phyloP scores from a whole-genome alignment of 2,113 vertebrate species.

The Henicopernis longicauda region DNA sequence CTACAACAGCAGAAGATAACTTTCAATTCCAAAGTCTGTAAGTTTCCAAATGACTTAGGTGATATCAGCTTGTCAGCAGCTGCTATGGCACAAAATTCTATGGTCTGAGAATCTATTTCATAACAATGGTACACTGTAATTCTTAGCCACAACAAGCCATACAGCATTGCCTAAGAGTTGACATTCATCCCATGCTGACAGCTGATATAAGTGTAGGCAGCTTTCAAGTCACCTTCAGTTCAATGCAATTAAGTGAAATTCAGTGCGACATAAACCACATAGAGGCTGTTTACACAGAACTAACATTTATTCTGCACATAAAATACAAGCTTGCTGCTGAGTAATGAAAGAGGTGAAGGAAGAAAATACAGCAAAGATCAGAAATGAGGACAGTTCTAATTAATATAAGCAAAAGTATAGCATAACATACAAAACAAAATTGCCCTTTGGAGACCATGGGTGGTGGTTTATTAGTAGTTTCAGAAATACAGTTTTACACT shows the following conservation, averaged over 20 bases:
- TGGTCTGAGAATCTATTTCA: not conserved
- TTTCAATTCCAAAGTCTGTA: not conserved
- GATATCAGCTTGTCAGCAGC: not conserved
- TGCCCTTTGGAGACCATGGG: not conserved
- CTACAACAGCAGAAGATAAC: not conserved
- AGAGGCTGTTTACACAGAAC: not conserved
- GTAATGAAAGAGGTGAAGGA: not conserved
- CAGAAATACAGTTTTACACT: not conserved
- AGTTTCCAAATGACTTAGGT: not conserved
- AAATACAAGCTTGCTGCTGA: not conserved
- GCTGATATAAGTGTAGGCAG: not conserved
- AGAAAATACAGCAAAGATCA: not conserved
- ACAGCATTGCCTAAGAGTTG: not conserved
- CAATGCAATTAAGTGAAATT: not conserved
- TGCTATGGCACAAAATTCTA: not conserved
- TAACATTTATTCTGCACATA: not conserved
- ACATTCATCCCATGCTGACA: not conserved
- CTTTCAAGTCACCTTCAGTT: not conserved
- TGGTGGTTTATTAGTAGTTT: slow-evolving; percentile 32
- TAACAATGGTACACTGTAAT: not conserved
- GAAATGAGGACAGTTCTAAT: not conserved
- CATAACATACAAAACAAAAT: not conserved
- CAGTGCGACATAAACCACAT: not conserved
- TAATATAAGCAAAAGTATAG: not conserved
- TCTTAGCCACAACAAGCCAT: not conserved